Base-by-base conservation (phyloP, 2,888 invertebrate species). In the Trypoxylon attenuatum region DNA sequence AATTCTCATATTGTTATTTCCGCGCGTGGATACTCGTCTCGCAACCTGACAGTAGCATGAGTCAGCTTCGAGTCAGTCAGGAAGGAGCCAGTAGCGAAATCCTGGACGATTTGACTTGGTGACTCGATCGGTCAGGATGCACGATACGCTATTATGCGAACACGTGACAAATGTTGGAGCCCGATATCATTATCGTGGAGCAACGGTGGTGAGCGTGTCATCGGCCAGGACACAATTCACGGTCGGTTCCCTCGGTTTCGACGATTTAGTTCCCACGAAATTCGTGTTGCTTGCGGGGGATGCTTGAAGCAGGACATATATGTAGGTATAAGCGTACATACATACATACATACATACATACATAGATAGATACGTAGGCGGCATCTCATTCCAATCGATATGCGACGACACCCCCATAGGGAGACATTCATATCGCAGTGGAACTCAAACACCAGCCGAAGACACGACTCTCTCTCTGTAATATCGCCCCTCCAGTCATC, bases 321-420 rank as follows among this genome's bases (percentile, higher is more conserved):
- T 54, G n/a, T 33, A 54, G 15, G 53, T 15, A 22, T 51, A 42
- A 21, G 18, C 15, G 22, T 38, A 47, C 46, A 56, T 49, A 41
- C 13, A 52, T 29, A 25, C 5, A 25, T 33, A 25, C 23, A 21
- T 45, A 47, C 27, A 27, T 41, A n/a, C 10, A 21, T 43, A 33
- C 13, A 6, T 27, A 33, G 23, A 29, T 39, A 47, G 22, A 27
- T 39, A 15, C n/a, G 25, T 42, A 29, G 13, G 5, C 59, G 46
- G 56, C 69, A 68, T 69, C 78, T 71, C 74, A 71, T 77, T 72
- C 72, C 76, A 81, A 81, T 82, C 81, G 79, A 83, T 83, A 83
- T 80, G 77, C 75, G 74, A 81, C 76, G 74, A 76, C 79, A 78
- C 71, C 77, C 77, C 75, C 76, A 68, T 75, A 23, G 66, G 69